Base-by-base conservation (phyloP, 2,797 vertebrate species). In the Phalloptychus januarius region DNA sequence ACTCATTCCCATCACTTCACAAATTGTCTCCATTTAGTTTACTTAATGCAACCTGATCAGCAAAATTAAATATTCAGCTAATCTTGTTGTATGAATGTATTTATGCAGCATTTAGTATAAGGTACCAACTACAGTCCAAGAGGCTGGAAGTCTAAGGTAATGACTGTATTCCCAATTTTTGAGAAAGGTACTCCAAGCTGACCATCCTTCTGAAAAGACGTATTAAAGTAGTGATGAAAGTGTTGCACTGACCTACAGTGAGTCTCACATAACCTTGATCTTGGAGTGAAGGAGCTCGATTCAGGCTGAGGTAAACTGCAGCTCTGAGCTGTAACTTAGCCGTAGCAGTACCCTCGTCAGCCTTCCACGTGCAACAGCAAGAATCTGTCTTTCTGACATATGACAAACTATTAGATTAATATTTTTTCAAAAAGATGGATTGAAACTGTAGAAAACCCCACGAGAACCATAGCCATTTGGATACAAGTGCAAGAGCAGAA, bases 201-300 rank as follows among this genome's bases (percentile, higher is more conserved):
- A 40, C 15, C 1, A 40, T 72, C 7, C 13, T 25, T 82, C 38
- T 46, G 78, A 78, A 3, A 7, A 69, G 58, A 56, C 0, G 0
- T 46, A 36, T 28, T 20, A 40, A 3, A 48, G 75, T 63, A 36
- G 13, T 45, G 56, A 42, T 79, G 38, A 65, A 76, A 80, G 78
- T 50, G 69, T 65, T 65, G 61, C 61, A 65, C 61, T 65, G 16
- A 38, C 38, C 7, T 38, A 38, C 33, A 38, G 61, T 28, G n/a
- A 65, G 85, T 72, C 54, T 82, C 40, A 52, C 50, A 13, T 63
- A 83, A 81, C 80, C 74, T 63, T 48, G 36, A 87, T 72, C 79
- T 87, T 72, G 76, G 75, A 25, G 44, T 82, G 44, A 79, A 84
- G 69, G 65, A 79, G 82, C 58, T 38, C 2, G 5, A 15, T 58